Percentiles rank a stretch among this genome's conserved stretches.
phyloP scores from a whole-genome alignment of 2,888 invertebrate species.

The Zygothrica quintamaculata region DNA sequence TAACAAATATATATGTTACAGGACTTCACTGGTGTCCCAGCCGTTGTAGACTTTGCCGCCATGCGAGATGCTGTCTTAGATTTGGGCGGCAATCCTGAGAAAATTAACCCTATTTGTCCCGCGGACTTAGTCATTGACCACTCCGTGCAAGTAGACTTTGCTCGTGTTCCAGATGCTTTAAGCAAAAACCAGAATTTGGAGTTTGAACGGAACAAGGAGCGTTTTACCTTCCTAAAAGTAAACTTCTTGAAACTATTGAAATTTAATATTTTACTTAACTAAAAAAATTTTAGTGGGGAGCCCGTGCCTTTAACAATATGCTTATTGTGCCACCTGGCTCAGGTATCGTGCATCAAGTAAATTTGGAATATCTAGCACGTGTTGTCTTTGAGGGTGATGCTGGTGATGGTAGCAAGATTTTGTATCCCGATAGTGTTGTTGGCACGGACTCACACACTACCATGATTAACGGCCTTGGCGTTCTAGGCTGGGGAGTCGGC shows the following conservation, averaged over 20 bases:
- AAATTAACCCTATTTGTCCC: slow-evolving; percentile 98
- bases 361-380: slow-evolving; percentile 95
- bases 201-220: slow-evolving; percentile 97
- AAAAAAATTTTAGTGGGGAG: slow-evolving; percentile 91
- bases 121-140: slow-evolving; percentile 99
- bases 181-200: slow-evolving; percentile 97
- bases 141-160: slow-evolving; percentile 98
- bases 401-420: slow-evolving; percentile 83
- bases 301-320: slow-evolving; percentile 97
- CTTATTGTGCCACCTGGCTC: slow-evolving; percentile 98
- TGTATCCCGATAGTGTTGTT: slow-evolving; percentile 96
- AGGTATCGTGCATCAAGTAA: slow-evolving; percentile 99
- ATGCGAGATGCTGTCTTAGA: slow-evolving; percentile 97
- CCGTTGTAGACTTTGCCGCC: slow-evolving; percentile 99
- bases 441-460: slow-evolving; percentile 99
- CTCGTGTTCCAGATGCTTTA: slow-evolving; percentile 93
- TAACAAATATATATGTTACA: slow-evolving; percentile 77
- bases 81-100: slow-evolving; percentile 94
- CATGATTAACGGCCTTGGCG: slow-evolving; percentile 98
- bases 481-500: slow-evolving; percentile 98
- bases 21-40: slow-evolving; percentile 98
- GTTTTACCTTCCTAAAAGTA: slow-evolving; percentile 98
- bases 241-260: neutral
- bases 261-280: neutral
- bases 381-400: slow-evolving; percentile 91